Evolutionary conservation across 2,797 vertebrate species (phyloP).

Genomic region (Petrocephalus schoutedeni): DNA sequence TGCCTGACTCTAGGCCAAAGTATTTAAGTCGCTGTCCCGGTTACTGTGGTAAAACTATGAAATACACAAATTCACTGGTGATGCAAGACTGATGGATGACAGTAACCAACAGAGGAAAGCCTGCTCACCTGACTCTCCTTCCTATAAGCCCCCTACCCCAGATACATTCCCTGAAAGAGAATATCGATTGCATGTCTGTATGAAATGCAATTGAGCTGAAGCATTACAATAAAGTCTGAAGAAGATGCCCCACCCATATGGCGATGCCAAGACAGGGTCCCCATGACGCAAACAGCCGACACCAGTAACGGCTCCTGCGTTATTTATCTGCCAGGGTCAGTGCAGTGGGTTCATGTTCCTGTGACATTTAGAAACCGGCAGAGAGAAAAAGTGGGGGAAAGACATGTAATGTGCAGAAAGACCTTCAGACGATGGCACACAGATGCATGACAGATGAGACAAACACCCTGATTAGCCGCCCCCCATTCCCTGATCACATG

Average conservation of each 20-base stretch:
- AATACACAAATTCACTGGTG: neutral
- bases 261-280: neutral
- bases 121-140: neutral
- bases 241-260: neutral
- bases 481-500: constrained; percentile 19
- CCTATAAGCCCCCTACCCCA: neutral
- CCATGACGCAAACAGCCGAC: constrained; percentile 28
- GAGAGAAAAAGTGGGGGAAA: constrained; percentile 46
- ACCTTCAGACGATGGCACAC: constrained; percentile 50
- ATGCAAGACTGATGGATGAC: neutral
- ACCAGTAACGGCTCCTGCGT: constrained; percentile 47
- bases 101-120: neutral
- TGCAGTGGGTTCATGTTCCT: constrained; percentile 51
- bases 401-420: constrained; percentile 54
- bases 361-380: constrained; percentile 57
- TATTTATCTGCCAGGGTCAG: constrained; percentile 59
- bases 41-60: neutral
- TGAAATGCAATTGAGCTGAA: neutral
- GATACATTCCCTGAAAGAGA: neutral
- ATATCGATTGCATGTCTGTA: neutral
- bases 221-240: neutral
- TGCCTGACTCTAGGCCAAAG: neutral
- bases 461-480: constrained; percentile 51
- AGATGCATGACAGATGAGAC: constrained; percentile 49
- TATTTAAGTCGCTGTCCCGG: neutral